Conservation (phyloP, 1,140 invertebrate genomes). For the Zelostemma sp. region DNA sequence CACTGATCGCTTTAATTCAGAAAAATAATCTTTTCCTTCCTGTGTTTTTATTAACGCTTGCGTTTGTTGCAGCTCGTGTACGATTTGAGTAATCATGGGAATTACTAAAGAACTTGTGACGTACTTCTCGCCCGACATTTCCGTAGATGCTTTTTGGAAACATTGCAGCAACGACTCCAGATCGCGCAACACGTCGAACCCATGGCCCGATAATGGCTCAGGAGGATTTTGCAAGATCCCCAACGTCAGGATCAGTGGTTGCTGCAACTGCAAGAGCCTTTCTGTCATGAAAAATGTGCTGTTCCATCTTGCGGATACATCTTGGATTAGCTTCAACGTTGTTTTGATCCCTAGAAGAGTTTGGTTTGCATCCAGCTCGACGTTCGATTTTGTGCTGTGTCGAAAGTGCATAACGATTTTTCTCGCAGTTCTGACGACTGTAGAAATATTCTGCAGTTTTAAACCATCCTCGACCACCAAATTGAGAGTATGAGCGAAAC, state of each 20-base stretch:
- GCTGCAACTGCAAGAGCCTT: constrained; percentile 44
- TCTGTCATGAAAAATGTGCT: constrained; percentile 56
- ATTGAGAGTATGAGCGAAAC: constrained; percentile 55
- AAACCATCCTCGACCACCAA: constrained; percentile 28
- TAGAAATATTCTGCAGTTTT: not conserved
- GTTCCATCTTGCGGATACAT: constrained; percentile 57
- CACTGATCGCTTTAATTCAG: no score
- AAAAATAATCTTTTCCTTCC: no score
- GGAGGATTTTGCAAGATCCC: no score
- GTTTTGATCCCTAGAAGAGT: constrained; percentile 5
- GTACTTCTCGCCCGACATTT: no score
- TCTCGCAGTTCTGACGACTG: constrained; percentile 48
- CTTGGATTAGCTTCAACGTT: constrained; percentile 40
- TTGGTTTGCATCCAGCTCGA: constrained; percentile 16
- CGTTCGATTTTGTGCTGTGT: constrained; percentile 31
- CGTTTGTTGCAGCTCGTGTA: no score
- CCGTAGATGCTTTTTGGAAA: no score
- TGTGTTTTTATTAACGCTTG: no score
- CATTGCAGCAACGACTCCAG: no score
- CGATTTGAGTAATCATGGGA: no score
- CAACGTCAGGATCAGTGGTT: constrained; percentile 7
- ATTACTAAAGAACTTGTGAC: no score
- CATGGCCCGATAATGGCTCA: no score
- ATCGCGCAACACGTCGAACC: no score
- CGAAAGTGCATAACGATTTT: constrained; percentile 55